phyloP scores from a whole-genome alignment of 1,140 invertebrate species.

The Drosophila kikkawai region DNA sequence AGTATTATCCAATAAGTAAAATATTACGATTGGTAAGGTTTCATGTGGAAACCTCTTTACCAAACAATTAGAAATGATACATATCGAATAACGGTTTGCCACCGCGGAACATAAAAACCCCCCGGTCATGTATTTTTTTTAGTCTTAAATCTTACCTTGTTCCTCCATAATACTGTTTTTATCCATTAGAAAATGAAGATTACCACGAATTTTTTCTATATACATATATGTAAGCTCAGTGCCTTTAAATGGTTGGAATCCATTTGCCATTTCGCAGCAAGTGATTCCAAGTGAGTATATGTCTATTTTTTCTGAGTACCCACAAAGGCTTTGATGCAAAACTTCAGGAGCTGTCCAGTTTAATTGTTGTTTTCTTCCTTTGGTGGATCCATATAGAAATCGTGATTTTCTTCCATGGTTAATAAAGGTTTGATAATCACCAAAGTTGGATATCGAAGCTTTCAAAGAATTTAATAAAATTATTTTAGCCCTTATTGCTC shows the following conservation, averaged over 20 bases:
- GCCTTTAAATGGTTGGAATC: constrained; percentile 93
- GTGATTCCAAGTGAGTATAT: constrained; percentile 96
- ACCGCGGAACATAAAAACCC: too few relatives aligned
- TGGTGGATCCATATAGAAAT: constrained; percentile 91
- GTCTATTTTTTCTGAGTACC: constrained; percentile 95
- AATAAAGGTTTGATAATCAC: constrained; percentile 91
- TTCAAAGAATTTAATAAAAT: constrained; percentile 87
- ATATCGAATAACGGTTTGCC: too few relatives aligned
- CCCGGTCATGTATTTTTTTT: too few relatives aligned
- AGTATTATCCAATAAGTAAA: too few relatives aligned
- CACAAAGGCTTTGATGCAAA: constrained; percentile 95
- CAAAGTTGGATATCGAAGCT: constrained; percentile 89
- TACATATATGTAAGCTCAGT: constrained; percentile 94
- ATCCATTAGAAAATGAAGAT: constrained; percentile 91
- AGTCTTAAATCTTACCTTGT: constrained; percentile 35
- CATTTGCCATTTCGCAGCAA: constrained; percentile 95
- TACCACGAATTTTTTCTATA: constrained; percentile 94
- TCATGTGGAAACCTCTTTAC: too few relatives aligned
- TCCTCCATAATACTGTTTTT: constrained; percentile 87
- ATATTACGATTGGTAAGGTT: too few relatives aligned
- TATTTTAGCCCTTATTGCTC: constrained; percentile 94
- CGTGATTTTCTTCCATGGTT: constrained; percentile 89
- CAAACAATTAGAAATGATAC: too few relatives aligned
- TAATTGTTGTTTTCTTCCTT: constrained; percentile 89
- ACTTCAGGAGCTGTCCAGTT: constrained; percentile 96